phyloP scores from a whole-genome alignment of 2,113 vertebrate species.

The Morphnarchus princeps region DNA sequence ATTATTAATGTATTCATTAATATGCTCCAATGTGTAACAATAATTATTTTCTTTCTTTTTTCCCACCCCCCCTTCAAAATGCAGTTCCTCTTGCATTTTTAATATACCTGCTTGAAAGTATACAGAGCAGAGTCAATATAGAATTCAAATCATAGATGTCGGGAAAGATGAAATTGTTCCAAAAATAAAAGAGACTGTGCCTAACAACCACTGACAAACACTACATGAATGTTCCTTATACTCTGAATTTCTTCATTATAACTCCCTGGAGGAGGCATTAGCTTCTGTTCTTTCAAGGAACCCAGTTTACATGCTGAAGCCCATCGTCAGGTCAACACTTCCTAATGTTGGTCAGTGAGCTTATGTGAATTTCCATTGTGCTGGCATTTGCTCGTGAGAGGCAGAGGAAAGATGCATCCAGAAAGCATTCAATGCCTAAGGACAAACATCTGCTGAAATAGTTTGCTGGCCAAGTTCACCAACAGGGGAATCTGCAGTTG shows the following conservation, averaged over 20 bases:
- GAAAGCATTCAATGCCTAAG: conserved; percentile 36
- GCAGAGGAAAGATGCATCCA: background rate
- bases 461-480: conserved; percentile 35
- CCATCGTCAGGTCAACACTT: background rate
- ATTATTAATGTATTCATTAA: conserved; percentile 82
- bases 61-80: conserved; percentile 7
- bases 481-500: conserved; percentile 59
- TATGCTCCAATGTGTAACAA: conserved; percentile 72
- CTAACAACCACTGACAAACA: conserved; percentile 39
- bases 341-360: conserved; percentile 4
- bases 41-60: conserved; percentile 68
- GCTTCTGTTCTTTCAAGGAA: background rate
- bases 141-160: background rate
- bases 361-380: background rate
- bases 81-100: conserved; percentile 65
- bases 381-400: conserved; percentile 37
- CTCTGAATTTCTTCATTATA: conserved; percentile 30
- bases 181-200: background rate
- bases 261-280: conserved; percentile 18
- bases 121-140: conserved; percentile 22
- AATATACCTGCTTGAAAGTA: conserved; percentile 61
- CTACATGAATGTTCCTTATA: background rate
- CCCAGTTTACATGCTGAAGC: background rate
- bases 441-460: conserved; percentile 49
- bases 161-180: conserved; percentile 25